Conservation (phyloP, 2,888 invertebrate genomes). For the Leistus spinibarbis region DNA sequence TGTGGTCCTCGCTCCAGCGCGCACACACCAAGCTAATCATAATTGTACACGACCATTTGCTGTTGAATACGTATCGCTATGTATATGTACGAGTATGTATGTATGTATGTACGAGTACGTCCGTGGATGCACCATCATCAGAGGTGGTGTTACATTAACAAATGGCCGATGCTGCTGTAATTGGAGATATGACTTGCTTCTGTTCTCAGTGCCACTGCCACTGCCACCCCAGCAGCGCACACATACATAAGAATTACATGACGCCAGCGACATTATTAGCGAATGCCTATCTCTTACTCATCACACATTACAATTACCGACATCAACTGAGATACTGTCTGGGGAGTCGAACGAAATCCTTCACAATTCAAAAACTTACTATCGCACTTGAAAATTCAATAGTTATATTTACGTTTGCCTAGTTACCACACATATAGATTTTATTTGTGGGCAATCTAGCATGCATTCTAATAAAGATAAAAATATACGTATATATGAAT, state of each 20-base stretch:
- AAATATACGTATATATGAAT: too few species aligned
- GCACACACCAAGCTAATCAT: not conserved
- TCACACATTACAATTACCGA: too few species aligned
- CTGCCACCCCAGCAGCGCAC: not conserved
- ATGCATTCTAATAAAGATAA: too few species aligned
- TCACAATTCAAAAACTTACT: too few species aligned
- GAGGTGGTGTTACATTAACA: slow-evolving; percentile 5
- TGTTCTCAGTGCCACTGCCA: not conserved
- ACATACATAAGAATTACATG: not conserved
- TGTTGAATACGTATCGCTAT: not conserved
- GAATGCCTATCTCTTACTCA: not conserved
- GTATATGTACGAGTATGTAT: not conserved
- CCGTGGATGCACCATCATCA: not conserved
- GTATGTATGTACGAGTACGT: not conserved
- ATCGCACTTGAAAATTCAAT: too few species aligned
- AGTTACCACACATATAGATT: too few species aligned
- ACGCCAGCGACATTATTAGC: not conserved
- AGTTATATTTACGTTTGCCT: too few species aligned
- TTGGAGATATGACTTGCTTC: slow-evolving; percentile 11
- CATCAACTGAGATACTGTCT: too few species aligned
- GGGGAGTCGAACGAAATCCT: too few species aligned
- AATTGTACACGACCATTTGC: not conserved
- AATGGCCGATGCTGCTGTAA: not conserved
- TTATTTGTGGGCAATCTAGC: too few species aligned
- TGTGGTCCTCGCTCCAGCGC: not conserved